Evolutionary conservation across 2,113 vertebrate species (phyloP).

Genomic region (western clawed frog (Xenopus tropicalis)): DNA sequence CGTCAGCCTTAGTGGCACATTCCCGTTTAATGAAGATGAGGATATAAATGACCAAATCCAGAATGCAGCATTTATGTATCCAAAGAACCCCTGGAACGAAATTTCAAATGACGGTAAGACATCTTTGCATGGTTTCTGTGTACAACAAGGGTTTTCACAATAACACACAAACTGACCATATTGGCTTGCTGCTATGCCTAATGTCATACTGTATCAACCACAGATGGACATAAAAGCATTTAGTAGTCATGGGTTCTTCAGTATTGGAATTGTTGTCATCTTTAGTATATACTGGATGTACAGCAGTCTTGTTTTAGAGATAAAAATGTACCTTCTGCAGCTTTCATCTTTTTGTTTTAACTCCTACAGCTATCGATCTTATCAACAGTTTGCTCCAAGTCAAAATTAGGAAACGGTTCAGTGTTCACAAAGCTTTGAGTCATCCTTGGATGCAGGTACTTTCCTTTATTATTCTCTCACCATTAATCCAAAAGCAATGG

Average conservation of each 20-base stretch:
- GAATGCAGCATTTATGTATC: conserved; percentile 98
- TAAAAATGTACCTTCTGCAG: no score
- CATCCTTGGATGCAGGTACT: conserved; percentile 94
- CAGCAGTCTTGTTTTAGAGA: no score
- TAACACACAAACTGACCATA: no score
- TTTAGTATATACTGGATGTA: no score
- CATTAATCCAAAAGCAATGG: no score
- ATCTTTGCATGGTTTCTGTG: no score
- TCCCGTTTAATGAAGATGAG: conserved; percentile 97
- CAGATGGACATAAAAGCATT: no score
- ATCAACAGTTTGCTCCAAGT: conserved; percentile 98
- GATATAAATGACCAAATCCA: conserved; percentile 98
- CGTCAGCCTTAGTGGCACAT: conserved; percentile 94
- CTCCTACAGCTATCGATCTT: conserved; percentile 87
- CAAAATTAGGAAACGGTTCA: conserved; percentile 97
- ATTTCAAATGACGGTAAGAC: conserved; percentile 85
- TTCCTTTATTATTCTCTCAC: background rate
- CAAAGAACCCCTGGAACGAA: conserved; percentile 97
- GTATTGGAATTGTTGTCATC: no score
- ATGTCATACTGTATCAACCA: no score
- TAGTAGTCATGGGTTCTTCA: no score
- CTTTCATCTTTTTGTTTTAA: conserved; percentile 48
- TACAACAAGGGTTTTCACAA: no score
- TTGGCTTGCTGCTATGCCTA: no score
- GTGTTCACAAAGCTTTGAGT: conserved; percentile 94